Evolutionary conservation across 2,113 vertebrate genomes (phyloP), one percentile per base, ranked within the genome.

Genomic region (Onychorhynchus coronatus): DNA sequence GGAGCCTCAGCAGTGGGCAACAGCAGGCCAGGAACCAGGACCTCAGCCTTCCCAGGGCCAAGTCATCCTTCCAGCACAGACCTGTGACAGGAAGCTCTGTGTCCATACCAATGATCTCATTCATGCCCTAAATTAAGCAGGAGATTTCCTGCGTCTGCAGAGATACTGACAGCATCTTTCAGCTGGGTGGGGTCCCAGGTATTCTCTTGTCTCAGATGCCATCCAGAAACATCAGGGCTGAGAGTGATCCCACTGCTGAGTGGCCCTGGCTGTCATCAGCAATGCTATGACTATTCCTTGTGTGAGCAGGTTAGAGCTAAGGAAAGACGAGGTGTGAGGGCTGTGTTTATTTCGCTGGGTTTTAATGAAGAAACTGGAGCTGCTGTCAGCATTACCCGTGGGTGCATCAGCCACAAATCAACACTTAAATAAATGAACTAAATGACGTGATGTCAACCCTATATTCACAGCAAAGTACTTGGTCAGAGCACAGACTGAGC

Each of bases 291-390:
- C 49, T 95, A 4, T 61, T 85, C 62, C 81, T 76, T 95, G 77
- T 87, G 89, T 41, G 93, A 95, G 89, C 87, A 95, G 91, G 89
- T 94, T 95, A 94, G 62, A 85, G 91, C 84, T 66, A 93, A 94
- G 91, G 91, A 77, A 88, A 70, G 87, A 70, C 21, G 9, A 96
- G 93, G 94, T 96, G 95, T 96, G 96, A 96, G 94, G 93, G 65
- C 86, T 95, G 94, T 95, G 91, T 96, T 97, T 95, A 95, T 95
- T 96, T 95, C 77, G 8, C 87, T 96, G 89, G 85, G 23, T 96
- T 96, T 97, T 96, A 96, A 97, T 96, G 91, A 96, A 94, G 91
- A 82, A 96, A 95, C 90, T 82, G 93, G 89, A 95, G 91, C 87
- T 97, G 94, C 87, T 96, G 94, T 95, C 95, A 97, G 93, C 94